phyloP scores from a whole-genome alignment of 2,888 invertebrate genomes.

The Willowsia nigromaculata region DNA sequence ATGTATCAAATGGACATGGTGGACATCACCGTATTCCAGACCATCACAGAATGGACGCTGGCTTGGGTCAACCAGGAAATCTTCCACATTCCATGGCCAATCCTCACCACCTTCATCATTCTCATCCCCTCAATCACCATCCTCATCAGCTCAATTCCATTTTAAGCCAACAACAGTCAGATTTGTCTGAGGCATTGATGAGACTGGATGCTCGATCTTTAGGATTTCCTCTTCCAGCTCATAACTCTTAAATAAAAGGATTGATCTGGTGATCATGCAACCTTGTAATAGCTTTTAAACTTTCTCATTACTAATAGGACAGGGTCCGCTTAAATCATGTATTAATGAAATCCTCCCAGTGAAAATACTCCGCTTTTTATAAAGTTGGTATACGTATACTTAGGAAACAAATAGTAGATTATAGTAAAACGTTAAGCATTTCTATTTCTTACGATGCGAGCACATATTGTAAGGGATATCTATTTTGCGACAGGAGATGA shows the following conservation, averaged over 20 bases:
- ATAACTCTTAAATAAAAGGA: conserved; percentile 76
- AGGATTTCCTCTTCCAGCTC: conserved; percentile 78
- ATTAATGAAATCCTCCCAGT: background rate
- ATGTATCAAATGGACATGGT: conserved; percentile 73
- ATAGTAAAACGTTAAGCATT: background rate
- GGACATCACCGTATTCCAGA: conserved; percentile 74
- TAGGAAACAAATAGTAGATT: background rate
- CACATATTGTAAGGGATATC: no score
- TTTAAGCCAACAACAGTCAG: conserved; percentile 77
- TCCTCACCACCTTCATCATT: conserved; percentile 74
- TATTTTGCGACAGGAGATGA: background rate
- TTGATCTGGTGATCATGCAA: background rate
- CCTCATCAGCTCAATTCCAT: conserved; percentile 77
- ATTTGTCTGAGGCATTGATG: conserved; percentile 77
- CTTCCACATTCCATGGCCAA: conserved; percentile 75
- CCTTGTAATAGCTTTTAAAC: background rate
- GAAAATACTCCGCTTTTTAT: conserved; percentile 52
- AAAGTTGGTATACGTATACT: conserved; percentile 3
- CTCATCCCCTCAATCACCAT: conserved; percentile 77
- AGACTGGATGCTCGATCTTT: conserved; percentile 77
- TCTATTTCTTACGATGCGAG: background rate
- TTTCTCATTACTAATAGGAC: conserved; percentile 32
- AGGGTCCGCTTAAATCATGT: conserved; percentile 43
- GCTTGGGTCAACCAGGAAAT: conserved; percentile 72
- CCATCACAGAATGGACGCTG: conserved; percentile 71